Conservation (phyloP, 2,113 vertebrate genomes). For the Leptosomus discolor region DNA sequence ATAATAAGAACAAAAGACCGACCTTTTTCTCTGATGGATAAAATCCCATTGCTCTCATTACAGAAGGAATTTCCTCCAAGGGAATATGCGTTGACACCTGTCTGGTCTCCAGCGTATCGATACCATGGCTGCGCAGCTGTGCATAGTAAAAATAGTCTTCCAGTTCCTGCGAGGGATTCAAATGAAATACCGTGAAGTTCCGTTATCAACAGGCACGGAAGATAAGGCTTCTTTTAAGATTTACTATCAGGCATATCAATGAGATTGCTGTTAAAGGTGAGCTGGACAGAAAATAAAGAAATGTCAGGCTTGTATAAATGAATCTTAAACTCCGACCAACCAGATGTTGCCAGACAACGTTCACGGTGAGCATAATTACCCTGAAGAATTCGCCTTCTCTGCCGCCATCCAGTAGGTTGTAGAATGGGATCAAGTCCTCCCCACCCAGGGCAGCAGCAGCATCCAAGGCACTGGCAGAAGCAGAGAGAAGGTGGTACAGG, state of each 20-base stretch:
- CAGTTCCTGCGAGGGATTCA: conserved; percentile 80
- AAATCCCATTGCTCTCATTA: conserved; percentile 90
- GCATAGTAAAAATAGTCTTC: conserved; percentile 93
- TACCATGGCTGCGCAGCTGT: conserved; percentile 81
- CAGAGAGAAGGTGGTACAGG: neutral
- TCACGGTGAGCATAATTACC: conserved; percentile 67
- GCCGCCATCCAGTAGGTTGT: conserved; percentile 84
- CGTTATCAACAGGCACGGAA: neutral
- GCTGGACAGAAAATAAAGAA: neutral
- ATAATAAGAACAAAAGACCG: neutral
- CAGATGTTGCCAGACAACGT: neutral
- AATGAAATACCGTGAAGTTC: neutral
- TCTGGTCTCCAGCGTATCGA: conserved; percentile 78
- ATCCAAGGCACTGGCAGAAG: conserved; percentile 80
- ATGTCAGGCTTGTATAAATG: neutral
- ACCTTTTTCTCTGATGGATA: conserved; percentile 92
- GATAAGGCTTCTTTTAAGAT: neutral
- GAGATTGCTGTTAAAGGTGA: neutral
- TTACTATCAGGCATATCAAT: neutral
- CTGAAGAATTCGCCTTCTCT: conserved; percentile 84
- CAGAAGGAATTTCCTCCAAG: conserved; percentile 83
- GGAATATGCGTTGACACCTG: conserved; percentile 79
- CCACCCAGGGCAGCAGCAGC: conserved; percentile 85
- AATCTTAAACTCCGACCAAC: neutral
- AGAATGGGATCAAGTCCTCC: conserved; percentile 85